These are phyloP conservation scores for Heliconius ismenius DNA, from an alignment of 2,888 invertebrate species.

Conservation along the genomic window DNA sequence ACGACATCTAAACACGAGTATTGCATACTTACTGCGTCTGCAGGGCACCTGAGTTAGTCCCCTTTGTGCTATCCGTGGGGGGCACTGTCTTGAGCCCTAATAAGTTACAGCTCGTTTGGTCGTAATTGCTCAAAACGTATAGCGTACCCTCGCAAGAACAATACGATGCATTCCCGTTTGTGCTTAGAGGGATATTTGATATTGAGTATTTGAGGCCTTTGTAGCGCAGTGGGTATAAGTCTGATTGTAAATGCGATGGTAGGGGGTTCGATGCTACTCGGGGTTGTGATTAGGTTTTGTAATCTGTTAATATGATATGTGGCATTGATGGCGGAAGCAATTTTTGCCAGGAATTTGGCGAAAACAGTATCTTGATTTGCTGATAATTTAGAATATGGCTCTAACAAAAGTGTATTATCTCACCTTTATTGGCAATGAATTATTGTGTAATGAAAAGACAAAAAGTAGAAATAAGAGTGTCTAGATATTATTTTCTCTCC, in stretches of 20 bases:
- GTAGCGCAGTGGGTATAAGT: neutral
- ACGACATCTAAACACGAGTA: neutral
- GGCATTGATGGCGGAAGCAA: too few species aligned
- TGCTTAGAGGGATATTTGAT: neutral
- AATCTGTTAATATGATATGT: too few species aligned
- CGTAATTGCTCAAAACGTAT: conserved; percentile 22
- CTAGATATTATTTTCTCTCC: too few species aligned
- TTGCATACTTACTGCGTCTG: conserved; percentile 2
- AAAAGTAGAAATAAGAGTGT: too few species aligned
- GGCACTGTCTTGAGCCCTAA: conserved; percentile 24
- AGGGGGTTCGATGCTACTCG: neutral
- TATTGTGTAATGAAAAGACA: too few species aligned
- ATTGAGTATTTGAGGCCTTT: neutral
- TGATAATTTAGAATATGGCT: too few species aligned
- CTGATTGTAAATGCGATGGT: neutral
- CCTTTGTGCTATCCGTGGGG: conserved; percentile 8
- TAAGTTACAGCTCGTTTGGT: conserved; percentile 28
- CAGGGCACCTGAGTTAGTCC: conserved; percentile 29
- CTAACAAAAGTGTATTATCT: too few species aligned
- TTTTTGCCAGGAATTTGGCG: too few species aligned
- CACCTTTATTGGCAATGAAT: too few species aligned
- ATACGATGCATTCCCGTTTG: conserved; percentile 14
- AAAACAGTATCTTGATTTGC: too few species aligned
- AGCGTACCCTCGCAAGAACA: conserved; percentile 19
- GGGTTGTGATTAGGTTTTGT: too few species aligned